phyloP scores from a whole-genome alignment of 2,888 invertebrate genomes.

The Macropis europaea region DNA sequence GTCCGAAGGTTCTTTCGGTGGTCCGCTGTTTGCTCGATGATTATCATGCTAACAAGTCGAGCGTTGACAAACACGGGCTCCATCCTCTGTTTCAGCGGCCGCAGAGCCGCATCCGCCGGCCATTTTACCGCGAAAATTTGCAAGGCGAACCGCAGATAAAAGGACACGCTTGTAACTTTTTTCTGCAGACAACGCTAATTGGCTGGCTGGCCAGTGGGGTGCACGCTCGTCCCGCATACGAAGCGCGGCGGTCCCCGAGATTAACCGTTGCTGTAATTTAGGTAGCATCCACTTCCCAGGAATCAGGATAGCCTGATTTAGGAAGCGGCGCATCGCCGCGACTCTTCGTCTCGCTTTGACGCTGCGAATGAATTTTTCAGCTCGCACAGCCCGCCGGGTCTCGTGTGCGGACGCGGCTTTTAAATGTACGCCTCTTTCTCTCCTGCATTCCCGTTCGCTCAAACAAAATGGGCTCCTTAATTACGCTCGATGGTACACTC shows the following conservation, averaged over 20 bases:
- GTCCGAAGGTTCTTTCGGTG: background rate
- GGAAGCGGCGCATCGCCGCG: conserved; percentile 25
- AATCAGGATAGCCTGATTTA: conserved; percentile 45
- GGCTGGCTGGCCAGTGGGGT: conserved; percentile 35
- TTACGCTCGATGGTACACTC: background rate
- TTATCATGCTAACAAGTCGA: conserved; percentile 33
- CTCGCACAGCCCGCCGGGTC: background rate
- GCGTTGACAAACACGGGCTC: conserved; percentile 31
- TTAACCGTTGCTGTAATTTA: conserved; percentile 47
- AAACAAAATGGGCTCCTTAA: background rate
- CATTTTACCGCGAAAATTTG: conserved; percentile 44
- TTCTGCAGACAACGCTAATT: conserved; percentile 53
- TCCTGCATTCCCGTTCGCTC: no score
- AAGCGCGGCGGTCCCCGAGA: conserved; percentile 46
- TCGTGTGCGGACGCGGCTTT: background rate
- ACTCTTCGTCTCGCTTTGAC: conserved; percentile 4
- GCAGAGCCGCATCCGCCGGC: conserved; percentile 8
- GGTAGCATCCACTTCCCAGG: conserved; percentile 24
- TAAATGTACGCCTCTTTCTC: background rate
- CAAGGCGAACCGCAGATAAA: conserved; percentile 36
- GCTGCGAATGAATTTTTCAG: conserved; percentile 18
- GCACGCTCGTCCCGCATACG: conserved; percentile 42
- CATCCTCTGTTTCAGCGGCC: conserved; percentile 34
- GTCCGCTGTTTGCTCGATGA: background rate
- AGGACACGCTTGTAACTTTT: conserved; percentile 28